Percentiles rank a stretch among this genome's conserved stretches.
phyloP scores from a whole-genome alignment of 2,113 vertebrate genomes.

The Melozone crissalis region DNA sequence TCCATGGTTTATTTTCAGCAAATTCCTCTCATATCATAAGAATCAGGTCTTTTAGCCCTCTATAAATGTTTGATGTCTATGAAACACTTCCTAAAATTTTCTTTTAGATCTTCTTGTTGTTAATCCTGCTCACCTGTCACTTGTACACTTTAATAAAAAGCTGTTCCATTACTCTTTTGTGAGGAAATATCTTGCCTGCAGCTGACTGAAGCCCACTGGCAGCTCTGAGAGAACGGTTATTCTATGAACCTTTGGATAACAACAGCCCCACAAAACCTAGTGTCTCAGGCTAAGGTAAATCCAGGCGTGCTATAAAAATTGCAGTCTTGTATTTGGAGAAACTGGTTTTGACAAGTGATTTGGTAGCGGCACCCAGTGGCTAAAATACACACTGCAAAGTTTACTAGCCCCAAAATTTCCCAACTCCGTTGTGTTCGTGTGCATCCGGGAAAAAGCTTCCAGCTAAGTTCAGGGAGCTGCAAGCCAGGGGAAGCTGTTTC shows the following conservation, averaged over 20 bases:
- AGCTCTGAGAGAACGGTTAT: not conserved
- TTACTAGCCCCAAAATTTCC: not conserved
- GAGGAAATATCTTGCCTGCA: not conserved
- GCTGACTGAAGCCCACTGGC: not conserved
- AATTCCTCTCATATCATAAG: not conserved
- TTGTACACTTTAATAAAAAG: not conserved
- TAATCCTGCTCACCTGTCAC: not conserved
- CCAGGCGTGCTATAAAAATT: not conserved
- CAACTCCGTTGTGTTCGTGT: rapidly evolving
- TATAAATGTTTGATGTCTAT: not conserved
- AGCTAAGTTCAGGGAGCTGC: not conserved
- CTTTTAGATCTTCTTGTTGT: not conserved
- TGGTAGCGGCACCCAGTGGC: conserved; percentile 64
- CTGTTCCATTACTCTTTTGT: not conserved
- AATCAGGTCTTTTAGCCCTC: not conserved
- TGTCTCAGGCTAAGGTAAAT: not conserved
- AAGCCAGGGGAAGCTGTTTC: not conserved
- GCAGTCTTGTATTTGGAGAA: not conserved
- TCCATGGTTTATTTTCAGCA: not conserved
- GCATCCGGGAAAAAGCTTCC: not conserved
- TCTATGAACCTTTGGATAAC: not conserved
- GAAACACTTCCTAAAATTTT: not conserved
- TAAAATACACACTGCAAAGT: conserved; percentile 17
- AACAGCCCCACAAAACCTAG: not conserved
- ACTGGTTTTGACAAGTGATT: conserved; percentile 11